Percentiles rank a stretch among this genome's conserved stretches.
Conservation (phyloP, 2,113 vertebrate genomes). For the Actenoides lindsayi region DNA sequence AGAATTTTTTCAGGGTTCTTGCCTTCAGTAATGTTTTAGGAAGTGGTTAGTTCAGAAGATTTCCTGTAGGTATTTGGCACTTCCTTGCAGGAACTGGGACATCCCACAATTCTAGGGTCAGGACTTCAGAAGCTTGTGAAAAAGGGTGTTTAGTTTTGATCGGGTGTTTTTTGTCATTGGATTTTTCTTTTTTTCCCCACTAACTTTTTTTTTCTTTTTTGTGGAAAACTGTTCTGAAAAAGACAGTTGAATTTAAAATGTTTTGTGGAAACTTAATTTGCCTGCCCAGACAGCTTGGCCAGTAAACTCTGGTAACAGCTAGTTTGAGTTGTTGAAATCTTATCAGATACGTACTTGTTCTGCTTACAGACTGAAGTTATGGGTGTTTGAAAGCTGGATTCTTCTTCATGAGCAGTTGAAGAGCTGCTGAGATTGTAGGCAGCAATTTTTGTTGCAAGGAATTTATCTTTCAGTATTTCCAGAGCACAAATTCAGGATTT, state of each 20-base stretch:
- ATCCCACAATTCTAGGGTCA: neutral
- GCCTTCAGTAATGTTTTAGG: neutral
- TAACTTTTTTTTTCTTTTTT: neutral
- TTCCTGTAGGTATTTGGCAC: neutral
- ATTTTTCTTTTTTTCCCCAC: no score
- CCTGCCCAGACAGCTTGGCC: neutral
- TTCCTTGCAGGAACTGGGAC: neutral
- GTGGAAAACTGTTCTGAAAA: neutral
- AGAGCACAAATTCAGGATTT: neutral
- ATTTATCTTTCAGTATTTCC: neutral
- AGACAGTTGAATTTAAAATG: neutral
- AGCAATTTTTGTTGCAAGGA: neutral
- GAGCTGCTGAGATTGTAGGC: neutral
- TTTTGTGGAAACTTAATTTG: neutral
- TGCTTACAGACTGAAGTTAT: neutral
- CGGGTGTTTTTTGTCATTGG: fast-evolving
- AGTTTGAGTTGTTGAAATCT: neutral
- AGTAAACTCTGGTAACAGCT: neutral
- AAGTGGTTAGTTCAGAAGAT: neutral
- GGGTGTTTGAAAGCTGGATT: neutral
- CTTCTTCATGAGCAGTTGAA: neutral
- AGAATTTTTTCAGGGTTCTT: neutral
- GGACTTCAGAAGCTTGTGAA: neutral
- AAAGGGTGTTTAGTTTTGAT: neutral
- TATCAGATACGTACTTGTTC: neutral